These are phyloP conservation scores for Geodia barretti DNA, from an alignment of 37 sponge, comb jelly and placozoan species.

Conservation along the genomic window DNA sequence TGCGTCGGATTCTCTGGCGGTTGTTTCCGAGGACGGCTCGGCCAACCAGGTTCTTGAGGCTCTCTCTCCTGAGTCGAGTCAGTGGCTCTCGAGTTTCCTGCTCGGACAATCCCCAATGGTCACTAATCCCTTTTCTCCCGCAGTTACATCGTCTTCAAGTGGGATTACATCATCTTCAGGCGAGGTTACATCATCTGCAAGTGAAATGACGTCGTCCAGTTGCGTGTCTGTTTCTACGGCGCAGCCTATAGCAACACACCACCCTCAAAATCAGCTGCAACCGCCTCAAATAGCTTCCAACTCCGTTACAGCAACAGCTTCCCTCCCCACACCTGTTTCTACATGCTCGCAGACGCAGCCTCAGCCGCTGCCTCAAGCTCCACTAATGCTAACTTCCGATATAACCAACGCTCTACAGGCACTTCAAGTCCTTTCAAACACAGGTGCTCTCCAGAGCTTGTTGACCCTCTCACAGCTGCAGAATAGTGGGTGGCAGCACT, in stretches of 20 bases:
- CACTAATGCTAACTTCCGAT: background rate
- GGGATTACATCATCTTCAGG: too few relatives aligned
- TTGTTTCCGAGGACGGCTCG: background rate
- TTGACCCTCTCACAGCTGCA: background rate
- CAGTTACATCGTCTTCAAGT: background rate
- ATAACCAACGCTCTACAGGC: background rate
- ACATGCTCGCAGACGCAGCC: too few relatives aligned
- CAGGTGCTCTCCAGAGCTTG: background rate
- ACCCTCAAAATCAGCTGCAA: background rate
- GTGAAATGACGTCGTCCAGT: background rate
- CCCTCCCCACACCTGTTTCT: too few relatives aligned
- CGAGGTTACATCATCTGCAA: background rate
- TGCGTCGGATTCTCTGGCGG: background rate
- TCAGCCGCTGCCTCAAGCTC: background rate
- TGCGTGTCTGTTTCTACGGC: background rate
- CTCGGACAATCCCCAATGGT: background rate
- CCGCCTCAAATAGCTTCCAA: background rate
- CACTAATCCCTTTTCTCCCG: background rate
- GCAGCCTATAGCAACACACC: background rate
- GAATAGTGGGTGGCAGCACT: background rate
- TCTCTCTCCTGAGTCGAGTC: background rate
- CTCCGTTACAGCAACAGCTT: background rate
- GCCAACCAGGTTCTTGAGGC: background rate
- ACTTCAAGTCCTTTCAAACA: background rate
- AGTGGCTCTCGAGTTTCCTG: background rate